These are phyloP conservation scores for Tachysurus fulvidraco DNA, from an alignment of 2,113 vertebrate genomes.

Conservation along the genomic window DNA sequence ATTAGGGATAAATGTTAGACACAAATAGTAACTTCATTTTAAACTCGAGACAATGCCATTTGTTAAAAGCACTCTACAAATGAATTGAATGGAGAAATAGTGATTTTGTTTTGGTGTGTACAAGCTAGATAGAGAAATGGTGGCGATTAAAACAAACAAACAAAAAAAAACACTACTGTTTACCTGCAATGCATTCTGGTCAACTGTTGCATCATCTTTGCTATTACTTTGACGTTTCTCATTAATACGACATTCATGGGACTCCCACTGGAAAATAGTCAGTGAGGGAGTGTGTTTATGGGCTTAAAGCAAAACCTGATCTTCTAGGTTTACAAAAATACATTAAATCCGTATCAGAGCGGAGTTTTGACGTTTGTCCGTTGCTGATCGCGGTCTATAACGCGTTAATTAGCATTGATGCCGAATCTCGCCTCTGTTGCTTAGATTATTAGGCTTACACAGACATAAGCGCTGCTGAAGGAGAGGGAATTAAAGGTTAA, in stretches of 20 bases:
- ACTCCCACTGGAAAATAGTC: not conserved
- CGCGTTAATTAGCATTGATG: not conserved
- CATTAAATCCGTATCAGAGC: not conserved
- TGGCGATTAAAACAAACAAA: not conserved
- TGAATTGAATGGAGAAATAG: not conserved
- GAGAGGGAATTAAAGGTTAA: constrained; percentile 12
- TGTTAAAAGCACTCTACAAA: too few relatives aligned
- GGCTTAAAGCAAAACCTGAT: not conserved
- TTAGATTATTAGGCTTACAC: not conserved
- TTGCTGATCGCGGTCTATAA: not conserved
- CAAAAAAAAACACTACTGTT: not conserved
- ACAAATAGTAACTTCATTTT: too few relatives aligned
- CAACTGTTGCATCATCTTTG: not conserved
- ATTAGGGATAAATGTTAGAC: too few relatives aligned
- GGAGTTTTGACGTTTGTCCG: not conserved
- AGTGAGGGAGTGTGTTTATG: not conserved
- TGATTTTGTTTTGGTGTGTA: not conserved
- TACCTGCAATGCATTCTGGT: too few relatives aligned
- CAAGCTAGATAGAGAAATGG: not conserved
- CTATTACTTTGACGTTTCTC: not conserved
- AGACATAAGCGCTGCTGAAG: not conserved
- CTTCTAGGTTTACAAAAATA: not conserved
- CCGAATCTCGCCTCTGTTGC: not conserved
- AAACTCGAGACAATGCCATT: too few relatives aligned
- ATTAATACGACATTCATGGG: not conserved